Base-by-base conservation (phyloP, 2,888 invertebrate species). In the Perdita meconis region DNA sequence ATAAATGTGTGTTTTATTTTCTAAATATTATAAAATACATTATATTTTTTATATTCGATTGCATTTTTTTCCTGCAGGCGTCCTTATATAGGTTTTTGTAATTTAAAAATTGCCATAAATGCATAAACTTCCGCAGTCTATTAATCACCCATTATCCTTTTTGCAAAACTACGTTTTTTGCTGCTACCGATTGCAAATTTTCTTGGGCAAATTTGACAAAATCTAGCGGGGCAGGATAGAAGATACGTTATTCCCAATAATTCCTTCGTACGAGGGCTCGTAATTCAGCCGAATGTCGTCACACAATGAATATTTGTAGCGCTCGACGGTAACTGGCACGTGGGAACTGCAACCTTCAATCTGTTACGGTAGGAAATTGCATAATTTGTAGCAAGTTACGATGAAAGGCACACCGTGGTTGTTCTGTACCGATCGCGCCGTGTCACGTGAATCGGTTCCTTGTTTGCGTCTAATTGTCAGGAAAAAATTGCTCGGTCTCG, bases 341-440 rank as follows among this genome's bases (percentile, higher is more conserved):
- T 85, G 85, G 86, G 85, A 85, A 84, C 73, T 84, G 83, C 82
- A 85, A 85, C 85, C 85, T 85, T 85, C 86, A 85, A 85, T 85
- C 86, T 78, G 86, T 86, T 86, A 82, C 86, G 86, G 86, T 84
- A 86, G 85, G 82, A 78, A 86, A 80, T 85, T 85, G 85, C 86
- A 85, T 85, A 86, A 85, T 86, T 82, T 85, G 75, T 86, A 86
- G 61, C 82, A 56, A 75, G 84, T 85, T 83, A 85, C 84, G 77
- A 80, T 63, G 78, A 85, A 78, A 83, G 83, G 79, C 53, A 60
- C 47, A 61, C 40, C 34, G 57, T 13, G 30, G 47, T 47, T 19
- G 13, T 24, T 66, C 50, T 24, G 40, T 26, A 30, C 57, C 56
- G 75, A 51, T 65, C 61, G 51, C 40, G 22, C 36, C 36, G 60